Base-by-base conservation (phyloP, 2,113 vertebrate genomes). In the Jacana jacana region DNA sequence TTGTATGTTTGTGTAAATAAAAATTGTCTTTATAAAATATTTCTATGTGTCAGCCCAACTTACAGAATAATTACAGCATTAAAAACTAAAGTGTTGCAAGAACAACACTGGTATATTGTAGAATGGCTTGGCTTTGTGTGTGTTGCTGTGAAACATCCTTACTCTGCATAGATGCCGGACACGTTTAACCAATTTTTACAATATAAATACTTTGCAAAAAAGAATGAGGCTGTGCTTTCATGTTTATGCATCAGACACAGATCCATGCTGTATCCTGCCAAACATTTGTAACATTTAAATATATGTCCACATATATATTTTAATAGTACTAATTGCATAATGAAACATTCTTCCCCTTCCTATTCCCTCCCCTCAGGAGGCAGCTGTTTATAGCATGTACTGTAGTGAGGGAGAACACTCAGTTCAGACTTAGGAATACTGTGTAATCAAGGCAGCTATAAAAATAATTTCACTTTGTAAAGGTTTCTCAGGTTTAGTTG, bases 271-370 rank as follows among this genome's bases (percentile, higher is more conserved):
- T 30, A 88, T 73, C 25, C 18, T 77, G 58, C n/a, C 79, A 90
- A 72, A 23, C 4, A 89, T 91, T 75, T 49, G 30, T 22, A 71
- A 40, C 24, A 42, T 73, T 92, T 52, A 81, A 84, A 95, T 79
- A 39, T 23, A 55, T 42, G 9, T 70, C 46, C 19, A 33, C 23
- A 44, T 40, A 69, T 66, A 58, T 52, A 7, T 33, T 81, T 85
- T 95, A 86, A 66, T 33, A 86, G n/a, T 28, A 78, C 54, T 86
- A 93, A 91, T 90, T 96, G 39, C 66, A 42, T 80, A 79, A 88
- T 82, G 37, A 90, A 93, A 66, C 42, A 33, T 37, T 93, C 30
- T 73, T 69, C 55, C 39, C 35, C 24, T 88, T 93, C 85, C 81
- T 77, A 46, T 66, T 96, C 33, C 37, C 28, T n/a, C 9, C 13